These are phyloP conservation scores for Antechinus flavipes DNA, from an alignment of 2,113 vertebrate genomes.

Conservation along the genomic window DNA sequence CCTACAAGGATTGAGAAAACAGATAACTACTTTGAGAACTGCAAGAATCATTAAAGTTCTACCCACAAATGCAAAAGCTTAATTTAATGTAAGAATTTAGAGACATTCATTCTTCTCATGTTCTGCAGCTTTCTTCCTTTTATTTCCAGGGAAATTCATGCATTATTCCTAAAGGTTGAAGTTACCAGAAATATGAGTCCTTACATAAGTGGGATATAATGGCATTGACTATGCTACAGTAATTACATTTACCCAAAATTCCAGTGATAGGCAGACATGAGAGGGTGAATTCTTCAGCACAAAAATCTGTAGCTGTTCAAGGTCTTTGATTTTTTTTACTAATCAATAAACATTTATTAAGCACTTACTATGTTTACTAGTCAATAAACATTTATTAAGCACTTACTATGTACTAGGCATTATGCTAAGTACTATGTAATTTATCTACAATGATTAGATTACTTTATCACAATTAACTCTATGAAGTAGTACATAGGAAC, in stretches of 20 bases:
- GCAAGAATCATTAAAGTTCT: background rate
- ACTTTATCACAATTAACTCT: background rate
- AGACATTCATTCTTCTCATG: background rate
- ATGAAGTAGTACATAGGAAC: background rate
- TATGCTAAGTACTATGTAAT: background rate
- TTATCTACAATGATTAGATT: background rate
- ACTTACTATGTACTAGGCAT: background rate
- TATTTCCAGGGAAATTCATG: background rate
- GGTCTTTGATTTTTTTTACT: background rate
- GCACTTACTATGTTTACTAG: background rate
- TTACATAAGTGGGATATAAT: background rate
- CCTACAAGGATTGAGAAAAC: background rate
- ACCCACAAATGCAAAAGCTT: background rate
- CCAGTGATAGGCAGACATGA: background rate
- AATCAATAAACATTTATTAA: background rate
- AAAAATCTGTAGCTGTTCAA: background rate
- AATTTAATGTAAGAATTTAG: background rate
- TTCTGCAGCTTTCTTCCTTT: background rate
- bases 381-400: background rate
- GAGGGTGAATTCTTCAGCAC: background rate
- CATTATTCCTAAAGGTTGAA: background rate
- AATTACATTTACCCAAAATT: background rate
- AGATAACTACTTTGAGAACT: background rate
- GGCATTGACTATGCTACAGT: background rate
- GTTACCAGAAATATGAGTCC: background rate